Evolutionary conservation across 2,797 vertebrate species (phyloP).

Genomic region (Notoglanidium macrostoma): DNA sequence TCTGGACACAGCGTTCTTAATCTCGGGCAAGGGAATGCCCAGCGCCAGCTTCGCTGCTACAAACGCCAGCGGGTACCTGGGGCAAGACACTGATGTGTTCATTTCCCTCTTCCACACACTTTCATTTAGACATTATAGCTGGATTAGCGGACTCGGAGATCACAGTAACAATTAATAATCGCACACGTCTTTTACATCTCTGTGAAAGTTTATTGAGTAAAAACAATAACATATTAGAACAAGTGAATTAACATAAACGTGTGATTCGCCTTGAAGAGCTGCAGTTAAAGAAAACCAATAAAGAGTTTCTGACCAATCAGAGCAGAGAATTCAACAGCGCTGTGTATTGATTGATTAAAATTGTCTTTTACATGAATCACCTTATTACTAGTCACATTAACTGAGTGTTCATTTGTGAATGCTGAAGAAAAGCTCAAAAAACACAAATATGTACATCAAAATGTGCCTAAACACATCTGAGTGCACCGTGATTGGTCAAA

Average conservation of each 20-base stretch:
- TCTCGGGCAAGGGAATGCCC: slow-evolving; percentile 90
- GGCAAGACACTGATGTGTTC: neutral
- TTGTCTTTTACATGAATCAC: neutral
- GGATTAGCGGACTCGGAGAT: neutral
- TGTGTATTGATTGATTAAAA: neutral
- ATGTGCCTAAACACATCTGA: neutral
- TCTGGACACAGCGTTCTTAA: slow-evolving; percentile 89
- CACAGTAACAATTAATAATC: neutral
- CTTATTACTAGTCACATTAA: too few species aligned
- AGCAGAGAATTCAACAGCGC: neutral
- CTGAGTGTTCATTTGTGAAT: too few species aligned
- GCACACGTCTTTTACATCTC: neutral
- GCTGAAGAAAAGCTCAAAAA: neutral
- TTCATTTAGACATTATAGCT: neutral
- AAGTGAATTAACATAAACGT: too few species aligned
- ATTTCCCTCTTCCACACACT: neutral
- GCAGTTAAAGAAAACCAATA: too few species aligned
- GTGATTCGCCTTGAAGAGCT: too few species aligned
- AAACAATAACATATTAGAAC: too few species aligned
- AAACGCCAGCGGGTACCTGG: slow-evolving; percentile 92
- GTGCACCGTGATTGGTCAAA: neutral
- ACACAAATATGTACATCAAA: neutral
- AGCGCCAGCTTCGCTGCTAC: slow-evolving; percentile 93
- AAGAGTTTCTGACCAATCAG: too few species aligned
- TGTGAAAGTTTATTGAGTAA: too few species aligned